A percentile compares a stretch with the other conserved stretches of the same genome.
Conservation (phyloP, 92 coral and sea anemone genomes). For the Umimayanthus kanabou region DNA sequence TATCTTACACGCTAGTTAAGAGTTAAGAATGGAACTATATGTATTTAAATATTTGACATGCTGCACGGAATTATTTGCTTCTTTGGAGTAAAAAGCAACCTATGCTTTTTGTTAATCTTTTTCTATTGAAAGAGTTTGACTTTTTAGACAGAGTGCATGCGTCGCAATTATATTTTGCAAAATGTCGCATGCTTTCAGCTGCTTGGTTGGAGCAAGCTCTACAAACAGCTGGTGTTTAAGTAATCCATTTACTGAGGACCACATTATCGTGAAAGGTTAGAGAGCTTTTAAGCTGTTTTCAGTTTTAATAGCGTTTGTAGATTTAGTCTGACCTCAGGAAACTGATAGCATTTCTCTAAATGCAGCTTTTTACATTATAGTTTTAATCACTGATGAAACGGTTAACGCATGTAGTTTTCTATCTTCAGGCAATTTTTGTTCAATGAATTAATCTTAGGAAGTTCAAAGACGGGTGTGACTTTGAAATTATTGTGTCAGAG, state of each 20-base stretch:
- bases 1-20: not conserved
- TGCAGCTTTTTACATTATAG: not conserved
- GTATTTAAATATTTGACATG: not conserved
- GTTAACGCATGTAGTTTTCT: not conserved
- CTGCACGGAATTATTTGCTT: not conserved
- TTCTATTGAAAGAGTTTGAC: not conserved
- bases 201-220: not conserved
- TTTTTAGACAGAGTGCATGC: not conserved
- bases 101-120: too few species aligned
- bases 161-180: not conserved
- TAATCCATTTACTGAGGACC: conserved; percentile 13
- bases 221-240: conserved; percentile 22
- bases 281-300: conserved; percentile 39
- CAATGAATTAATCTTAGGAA: not conserved
- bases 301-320: conserved; percentile 26
- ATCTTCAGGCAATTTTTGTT: not conserved
- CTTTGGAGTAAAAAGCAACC: not conserved
- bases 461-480: not conserved
- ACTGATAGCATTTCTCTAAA: not conserved
- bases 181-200: not conserved
- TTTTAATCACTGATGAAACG: not conserved
- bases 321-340: conserved; percentile 22
- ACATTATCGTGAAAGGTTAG: conserved; percentile 20
- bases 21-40: not conserved
- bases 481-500: not conserved